phyloP scores from a whole-genome alignment of 2,888 invertebrate species.

The Agrochola lychnidis region DNA sequence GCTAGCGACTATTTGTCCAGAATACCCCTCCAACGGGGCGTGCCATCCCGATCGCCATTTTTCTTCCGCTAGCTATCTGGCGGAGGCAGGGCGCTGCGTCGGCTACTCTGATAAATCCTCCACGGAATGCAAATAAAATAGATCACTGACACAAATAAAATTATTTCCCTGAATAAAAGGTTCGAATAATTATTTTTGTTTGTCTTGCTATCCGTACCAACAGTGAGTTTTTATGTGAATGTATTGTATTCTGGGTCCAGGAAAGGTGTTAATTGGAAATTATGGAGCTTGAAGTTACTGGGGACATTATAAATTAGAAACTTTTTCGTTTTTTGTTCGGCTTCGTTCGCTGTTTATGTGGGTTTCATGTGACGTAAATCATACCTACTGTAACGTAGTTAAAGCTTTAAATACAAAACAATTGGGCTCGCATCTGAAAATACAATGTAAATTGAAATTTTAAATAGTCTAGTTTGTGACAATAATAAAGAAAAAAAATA shows the following conservation, averaged over 20 bases:
- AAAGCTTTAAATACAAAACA: neutral
- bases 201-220: conserved; percentile 8
- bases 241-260: conserved; percentile 27
- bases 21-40: conserved; percentile 64
- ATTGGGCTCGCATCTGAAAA: too few relatives aligned
- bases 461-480: neutral
- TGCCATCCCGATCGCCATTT: conserved; percentile 76
- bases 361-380: conserved; percentile 28
- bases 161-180: conserved; percentile 57
- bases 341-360: conserved; percentile 28
- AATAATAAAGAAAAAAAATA: neutral
- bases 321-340: conserved; percentile 46
- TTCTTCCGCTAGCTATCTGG: conserved; percentile 77
- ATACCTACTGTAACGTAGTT: neutral
- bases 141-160: conserved; percentile 61
- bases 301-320: conserved; percentile 49
- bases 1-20: conserved; percentile 54
- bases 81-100: conserved; percentile 75
- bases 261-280: conserved; percentile 56
- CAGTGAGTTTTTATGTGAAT: conserved; percentile 27
- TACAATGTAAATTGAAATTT: neutral
- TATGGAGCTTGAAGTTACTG: conserved; percentile 54
- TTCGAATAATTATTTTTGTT: conserved; percentile 52
- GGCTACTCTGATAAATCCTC: conserved; percentile 77
- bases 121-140: conserved; percentile 77